Evolutionary conservation across 2,888 invertebrate species (phyloP), one percentile per base, ranked within the genome.

Genomic region (Melanchra persicariae): DNA sequence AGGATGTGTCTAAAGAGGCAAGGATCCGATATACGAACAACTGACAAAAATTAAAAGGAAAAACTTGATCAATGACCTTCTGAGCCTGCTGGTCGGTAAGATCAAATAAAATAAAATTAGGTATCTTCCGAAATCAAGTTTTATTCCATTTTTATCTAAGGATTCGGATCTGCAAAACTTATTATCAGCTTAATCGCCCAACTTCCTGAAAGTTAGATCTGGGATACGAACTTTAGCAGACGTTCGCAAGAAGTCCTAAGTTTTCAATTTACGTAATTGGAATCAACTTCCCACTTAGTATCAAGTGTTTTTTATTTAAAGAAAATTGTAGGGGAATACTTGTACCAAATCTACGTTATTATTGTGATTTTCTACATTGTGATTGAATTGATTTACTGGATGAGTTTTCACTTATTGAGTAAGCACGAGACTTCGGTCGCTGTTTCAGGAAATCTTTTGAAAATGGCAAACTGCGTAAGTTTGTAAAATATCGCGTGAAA

Each of bases 181-280:
- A 62, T 65, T 77, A 78, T 81, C 64, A 70, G 82, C 49, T 70
- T 77, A 81, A 77, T 70, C 77, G 47, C 19, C 55, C 17, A 69
- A 81, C 77, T 81, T 77, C 61, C 57, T 61, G 49, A 37, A 77
- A 77, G 64, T 81, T 65, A 52, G 60, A 65, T 58, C 61, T 78
- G 37, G 70, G 55, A 77, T 70, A 62, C 61, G 63, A 78, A 78
- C 64, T 78, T 78, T 26, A 52, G 47, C 69, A 74, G 60, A 57
- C 64, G 54, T 59, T 74, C 7, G 24, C 66, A 45, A 74, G 65
- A 70, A 70, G 45, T 40, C 45, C 62, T 66, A 78, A 78, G 68
- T 73, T 80, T 74, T 60, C 65, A 78, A 82, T 82, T 79, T 63
- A 69, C 55, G 68, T 80, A 79, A 79, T 82, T 82, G 74, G 66